phyloP scores from a whole-genome alignment of 2,113 vertebrate species.

The Labrus mixtus region DNA sequence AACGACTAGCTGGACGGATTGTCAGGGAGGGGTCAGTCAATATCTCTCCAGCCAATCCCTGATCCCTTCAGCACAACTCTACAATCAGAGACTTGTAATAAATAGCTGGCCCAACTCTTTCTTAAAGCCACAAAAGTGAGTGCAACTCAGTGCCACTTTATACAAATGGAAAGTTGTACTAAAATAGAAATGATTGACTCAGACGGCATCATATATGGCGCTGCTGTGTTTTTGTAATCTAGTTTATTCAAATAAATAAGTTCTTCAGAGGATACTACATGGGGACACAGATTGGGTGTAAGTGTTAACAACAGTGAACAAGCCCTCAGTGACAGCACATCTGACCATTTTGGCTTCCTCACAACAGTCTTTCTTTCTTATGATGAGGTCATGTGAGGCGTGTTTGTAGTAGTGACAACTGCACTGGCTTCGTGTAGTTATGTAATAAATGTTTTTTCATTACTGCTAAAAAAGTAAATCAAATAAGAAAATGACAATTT shows the following conservation, averaged over 20 bases:
- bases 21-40: conserved; percentile 43
- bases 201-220: background rate
- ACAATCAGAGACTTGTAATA: conserved; percentile 22
- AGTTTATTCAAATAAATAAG: conserved; percentile 19
- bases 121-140: background rate
- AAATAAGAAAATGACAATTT: too few species aligned
- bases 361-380: conserved; percentile 20
- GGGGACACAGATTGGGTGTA: conserved; percentile 39
- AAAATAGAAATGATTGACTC: background rate
- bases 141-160: background rate
- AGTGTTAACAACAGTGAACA: conserved; percentile 15
- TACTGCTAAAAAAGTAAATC: background rate
- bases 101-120: conserved; percentile 12
- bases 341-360: conserved; percentile 23
- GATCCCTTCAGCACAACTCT: conserved; percentile 19
- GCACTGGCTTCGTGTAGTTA: conserved; percentile 22
- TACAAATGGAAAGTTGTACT: background rate
- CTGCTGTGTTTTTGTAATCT: conserved; percentile 2
- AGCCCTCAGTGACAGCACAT: conserved; percentile 41
- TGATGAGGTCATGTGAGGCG: conserved; percentile 37
- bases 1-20: conserved; percentile 25
- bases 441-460: conserved; percentile 14
- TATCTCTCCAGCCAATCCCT: conserved; percentile 33
- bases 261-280: conserved; percentile 13
- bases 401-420: conserved; percentile 40